Evolutionary conservation across 2,797 vertebrate genomes (phyloP), one percentile per base, ranked within the genome.

Genomic region (Clamator glandarius): DNA sequence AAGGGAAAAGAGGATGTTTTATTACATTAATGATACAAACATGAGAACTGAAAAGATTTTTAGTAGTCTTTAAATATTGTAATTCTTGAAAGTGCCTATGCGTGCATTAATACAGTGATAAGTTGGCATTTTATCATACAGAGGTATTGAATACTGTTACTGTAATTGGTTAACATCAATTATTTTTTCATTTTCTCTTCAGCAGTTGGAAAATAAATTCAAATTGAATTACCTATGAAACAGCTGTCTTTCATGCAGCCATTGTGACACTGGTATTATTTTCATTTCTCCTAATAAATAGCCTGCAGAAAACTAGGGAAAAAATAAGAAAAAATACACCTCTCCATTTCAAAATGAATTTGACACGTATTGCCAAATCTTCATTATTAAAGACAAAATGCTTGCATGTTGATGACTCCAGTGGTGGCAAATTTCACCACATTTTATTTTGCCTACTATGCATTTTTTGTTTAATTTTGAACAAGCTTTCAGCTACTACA

Each of bases 181-280:
- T 42, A 15, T 59, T 84, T 90, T 63, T 21, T 16, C 15, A 80
- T 82, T 70, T 68, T 44, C 95, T 97, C 77, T 98, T 96, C 97
- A 92, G 95, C 97, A 98, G 87, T 86, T 95, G 57, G 74, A 92
- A 96, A 98, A 97, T 7, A 97, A 88, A 52, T 94, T 87, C 42
- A 97, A 95, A n/a, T 54, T 36, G 33, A 88, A 80, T 76, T 98
- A 91, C 57, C 84, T 83, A 28, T 68, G 95, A 92, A 91, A 97
- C 63, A 81, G 44, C 23, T 93, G 84, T 85, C 97, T 97, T 95
- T 98, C 97, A 44, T 4, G 16, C 6, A 98, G 90, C 97, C 97
- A 98, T 46, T 97, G 95, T 51, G 91, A 70, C 68, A 96, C 31
- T 12, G 96, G 80, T 28, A 64, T 92, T 44, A 93, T 80, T 86